A percentile compares a stretch with the other conserved stretches of the same genome.
Conservation (phyloP, 2,113 vertebrate species). For the Gobio gobio region DNA sequence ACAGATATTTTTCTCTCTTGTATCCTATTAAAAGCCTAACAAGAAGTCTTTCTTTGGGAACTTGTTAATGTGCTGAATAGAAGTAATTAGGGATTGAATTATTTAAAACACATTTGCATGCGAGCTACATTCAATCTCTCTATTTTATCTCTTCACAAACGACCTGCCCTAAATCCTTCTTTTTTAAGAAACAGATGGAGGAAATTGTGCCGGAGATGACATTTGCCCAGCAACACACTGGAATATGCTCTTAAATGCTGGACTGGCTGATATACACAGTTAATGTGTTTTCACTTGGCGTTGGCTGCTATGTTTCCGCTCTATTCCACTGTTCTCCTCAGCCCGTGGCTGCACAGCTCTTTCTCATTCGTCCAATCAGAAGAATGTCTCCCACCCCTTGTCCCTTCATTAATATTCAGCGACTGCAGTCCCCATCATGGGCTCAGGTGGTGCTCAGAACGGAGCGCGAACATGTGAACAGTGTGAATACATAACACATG, state of each 20-base stretch:
- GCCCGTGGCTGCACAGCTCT: constrained; percentile 29
- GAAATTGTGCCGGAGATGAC: not conserved
- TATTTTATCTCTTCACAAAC: not conserved
- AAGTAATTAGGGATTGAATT: not conserved
- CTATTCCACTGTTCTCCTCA: not conserved
- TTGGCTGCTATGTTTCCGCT: constrained; percentile 14
- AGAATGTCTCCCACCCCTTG: not conserved
- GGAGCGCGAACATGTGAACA: constrained; percentile 43
- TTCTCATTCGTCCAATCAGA: constrained; percentile 33
- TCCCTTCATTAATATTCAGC: constrained; percentile 56
- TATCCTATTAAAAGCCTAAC: not conserved
- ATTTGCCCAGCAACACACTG: constrained; percentile 33
- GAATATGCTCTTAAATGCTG: not conserved
- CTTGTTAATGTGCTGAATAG: not conserved
- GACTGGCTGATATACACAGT: not conserved
- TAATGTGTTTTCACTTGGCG: constrained; percentile 25
- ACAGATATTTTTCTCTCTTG: not conserved
- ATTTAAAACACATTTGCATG: constrained; percentile 11
- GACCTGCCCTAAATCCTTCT: not conserved
- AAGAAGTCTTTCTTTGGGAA: not conserved
- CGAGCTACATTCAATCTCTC: constrained; percentile 12
- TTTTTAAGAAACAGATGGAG: constrained; percentile 16
- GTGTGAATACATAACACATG: constrained; percentile 20
- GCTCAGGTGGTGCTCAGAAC: constrained; percentile 54
- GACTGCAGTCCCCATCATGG: constrained; percentile 55